These are phyloP conservation scores for Plusia festucae DNA, from an alignment of 2,888 invertebrate species.

Conservation along the genomic window DNA sequence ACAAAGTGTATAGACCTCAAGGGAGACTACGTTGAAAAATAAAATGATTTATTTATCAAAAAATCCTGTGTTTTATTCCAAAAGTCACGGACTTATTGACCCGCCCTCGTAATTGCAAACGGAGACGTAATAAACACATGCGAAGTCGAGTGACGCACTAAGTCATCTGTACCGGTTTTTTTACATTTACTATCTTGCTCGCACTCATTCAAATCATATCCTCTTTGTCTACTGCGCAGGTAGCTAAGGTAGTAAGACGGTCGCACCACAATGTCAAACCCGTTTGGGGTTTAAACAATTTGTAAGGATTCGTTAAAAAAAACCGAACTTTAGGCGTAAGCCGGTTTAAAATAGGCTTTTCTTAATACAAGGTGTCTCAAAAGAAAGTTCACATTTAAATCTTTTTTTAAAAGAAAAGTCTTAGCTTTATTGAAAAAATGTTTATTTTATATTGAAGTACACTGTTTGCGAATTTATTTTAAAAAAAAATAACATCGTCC, in stretches of 20 bases:
- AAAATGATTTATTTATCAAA: too few relatives aligned
- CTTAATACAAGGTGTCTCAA: conserved; percentile 10
- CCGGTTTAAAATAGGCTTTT: too few relatives aligned
- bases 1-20: too few relatives aligned
- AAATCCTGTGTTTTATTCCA: too few relatives aligned
- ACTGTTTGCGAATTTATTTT: conserved; percentile 8
- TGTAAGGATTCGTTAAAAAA: too few relatives aligned
- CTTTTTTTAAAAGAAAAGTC: not conserved
- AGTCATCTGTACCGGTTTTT: not conserved
- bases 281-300: too few relatives aligned
- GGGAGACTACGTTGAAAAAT: too few relatives aligned
- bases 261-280: too few relatives aligned
- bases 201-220: not conserved
- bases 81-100: too few relatives aligned
- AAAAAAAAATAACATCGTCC: conserved; percentile 31
- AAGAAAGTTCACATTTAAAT: conserved; percentile 9
- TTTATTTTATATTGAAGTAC: conserved; percentile 13
- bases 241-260: too few relatives aligned
- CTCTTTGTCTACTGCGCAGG: conserved; percentile 1
- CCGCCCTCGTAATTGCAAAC: too few relatives aligned
- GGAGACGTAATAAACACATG: not conserved
- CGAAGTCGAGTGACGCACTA: not conserved
- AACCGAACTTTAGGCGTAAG: too few relatives aligned
- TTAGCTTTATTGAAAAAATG: conserved; percentile 8
- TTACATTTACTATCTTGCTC: not conserved